Percentiles rank a stretch among this genome's conserved stretches.
Evolutionary conservation across 2,113 vertebrate species (phyloP).

Genomic region (Neotoma lepida): DNA sequence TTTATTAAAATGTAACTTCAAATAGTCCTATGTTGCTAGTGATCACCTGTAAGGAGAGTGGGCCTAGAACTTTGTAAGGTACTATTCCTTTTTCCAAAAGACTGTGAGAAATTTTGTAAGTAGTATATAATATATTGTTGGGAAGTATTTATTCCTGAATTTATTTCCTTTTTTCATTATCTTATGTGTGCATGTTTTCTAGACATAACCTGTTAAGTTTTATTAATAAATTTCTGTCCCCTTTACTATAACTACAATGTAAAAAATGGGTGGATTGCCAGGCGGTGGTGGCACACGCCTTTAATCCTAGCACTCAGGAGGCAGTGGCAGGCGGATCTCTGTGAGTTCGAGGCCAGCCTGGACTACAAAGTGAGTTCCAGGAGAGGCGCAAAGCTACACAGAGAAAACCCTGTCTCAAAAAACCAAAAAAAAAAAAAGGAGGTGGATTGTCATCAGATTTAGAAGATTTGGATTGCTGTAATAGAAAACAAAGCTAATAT

Average conservation of each 20-base stretch:
- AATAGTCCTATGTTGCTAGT: not conserved
- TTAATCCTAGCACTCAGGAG: no score
- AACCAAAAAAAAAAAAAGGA: no score
- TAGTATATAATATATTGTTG: constrained; percentile 12
- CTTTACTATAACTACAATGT: constrained; percentile 35
- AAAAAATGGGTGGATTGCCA: no score
- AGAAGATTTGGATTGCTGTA: constrained; percentile 3
- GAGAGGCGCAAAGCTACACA: no score
- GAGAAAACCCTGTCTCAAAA: no score
- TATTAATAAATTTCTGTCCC: not conserved
- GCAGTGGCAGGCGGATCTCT: no score
- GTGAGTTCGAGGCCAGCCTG: no score
- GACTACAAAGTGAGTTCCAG: no score
- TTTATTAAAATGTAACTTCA: not conserved
- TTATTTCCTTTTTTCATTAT: not conserved
- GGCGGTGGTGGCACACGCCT: no score
- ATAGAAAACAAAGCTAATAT: not conserved
- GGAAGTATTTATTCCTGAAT: not conserved
- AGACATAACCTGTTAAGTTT: not conserved
- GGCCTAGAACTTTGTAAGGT: not conserved
- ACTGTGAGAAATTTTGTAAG: not conserved
- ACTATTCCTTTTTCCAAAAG: not conserved
- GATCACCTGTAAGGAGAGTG: not conserved
- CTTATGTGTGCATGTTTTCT: constrained; percentile 8
- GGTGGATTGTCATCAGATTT: not conserved